Evolutionary conservation across 2,888 invertebrate genomes (phyloP).

Genomic region (Drosophila fulvimacula): DNA sequence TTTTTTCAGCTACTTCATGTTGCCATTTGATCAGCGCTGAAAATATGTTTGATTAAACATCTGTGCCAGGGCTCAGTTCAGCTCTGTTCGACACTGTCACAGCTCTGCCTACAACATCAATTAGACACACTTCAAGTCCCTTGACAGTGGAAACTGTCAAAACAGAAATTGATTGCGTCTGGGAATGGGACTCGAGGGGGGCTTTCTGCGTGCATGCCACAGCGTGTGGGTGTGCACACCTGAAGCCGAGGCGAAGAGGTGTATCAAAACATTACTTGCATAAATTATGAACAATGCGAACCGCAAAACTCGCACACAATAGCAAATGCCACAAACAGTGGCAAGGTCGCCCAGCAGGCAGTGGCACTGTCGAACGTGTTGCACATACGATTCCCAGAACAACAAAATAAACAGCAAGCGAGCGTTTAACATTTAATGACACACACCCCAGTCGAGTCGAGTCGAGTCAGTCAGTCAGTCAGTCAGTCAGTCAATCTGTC

Average conservation of each 20-base stretch:
- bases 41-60: constrained; percentile 26
- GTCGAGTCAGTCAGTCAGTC: constrained; percentile 4
- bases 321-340: constrained; percentile 50
- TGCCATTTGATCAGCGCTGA: constrained; percentile 55
- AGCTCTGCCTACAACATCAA: constrained; percentile 51
- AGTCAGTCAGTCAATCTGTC: constrained; percentile 8
- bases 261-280: constrained; percentile 79
- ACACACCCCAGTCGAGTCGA: constrained; percentile 34
- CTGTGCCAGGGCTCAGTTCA: constrained; percentile 19
- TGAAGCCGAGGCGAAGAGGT: constrained; percentile 21
- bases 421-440: constrained; percentile 38
- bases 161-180: constrained; percentile 78
- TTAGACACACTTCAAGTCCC: constrained; percentile 77
- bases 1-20: constrained; percentile 21
- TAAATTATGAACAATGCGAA: constrained; percentile 66
- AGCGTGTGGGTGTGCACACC: constrained; percentile 49
- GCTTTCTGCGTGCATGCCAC: constrained; percentile 22
- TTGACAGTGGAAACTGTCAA: constrained; percentile 72
- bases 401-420: not conserved
- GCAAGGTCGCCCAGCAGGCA: constrained; percentile 63
- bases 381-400: constrained; percentile 53
- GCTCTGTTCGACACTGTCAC: not conserved
- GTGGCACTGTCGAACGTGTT: constrained; percentile 10
- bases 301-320: constrained; percentile 51
- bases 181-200: constrained; percentile 50